These are phyloP conservation scores for Belgica antarctica DNA, from an alignment of 2,888 invertebrate species.

Conservation along the genomic window DNA sequence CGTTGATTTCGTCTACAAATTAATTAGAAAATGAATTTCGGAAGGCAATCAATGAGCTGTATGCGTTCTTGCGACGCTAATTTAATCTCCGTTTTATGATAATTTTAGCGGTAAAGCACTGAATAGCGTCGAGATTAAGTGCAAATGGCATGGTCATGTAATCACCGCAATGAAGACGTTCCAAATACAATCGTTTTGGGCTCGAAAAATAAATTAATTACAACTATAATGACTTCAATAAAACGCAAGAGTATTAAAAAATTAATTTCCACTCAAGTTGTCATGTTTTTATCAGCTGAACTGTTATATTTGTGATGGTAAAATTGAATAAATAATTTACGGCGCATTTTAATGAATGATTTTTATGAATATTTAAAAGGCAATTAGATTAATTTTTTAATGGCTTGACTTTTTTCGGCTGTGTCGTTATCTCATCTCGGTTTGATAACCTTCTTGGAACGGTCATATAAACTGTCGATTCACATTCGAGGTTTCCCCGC, in stretches of 20 bases:
- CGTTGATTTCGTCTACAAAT: not conserved
- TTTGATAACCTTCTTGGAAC: slow-evolving; percentile 34
- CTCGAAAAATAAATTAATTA: not conserved
- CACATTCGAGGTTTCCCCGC: not conserved
- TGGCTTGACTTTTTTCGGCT: not conserved
- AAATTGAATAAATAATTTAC: slow-evolving; percentile 42
- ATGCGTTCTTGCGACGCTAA: slow-evolving; percentile 32
- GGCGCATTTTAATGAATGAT: slow-evolving; percentile 38
- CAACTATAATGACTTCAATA: not conserved
- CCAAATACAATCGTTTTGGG: not conserved
- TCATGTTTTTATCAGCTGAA: slow-evolving; percentile 14
- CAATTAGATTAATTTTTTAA: slow-evolving; percentile 40
- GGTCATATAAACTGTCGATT: slow-evolving; percentile 25
- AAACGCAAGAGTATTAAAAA: not conserved
- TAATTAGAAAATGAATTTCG: too few relatives aligned
- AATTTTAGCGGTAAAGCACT: not conserved
- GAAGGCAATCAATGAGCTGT: not conserved
- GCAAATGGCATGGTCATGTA: not conserved
- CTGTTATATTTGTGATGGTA: not conserved
- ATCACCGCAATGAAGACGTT: not conserved
- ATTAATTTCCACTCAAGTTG: slow-evolving; percentile 14
- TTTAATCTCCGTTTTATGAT: slow-evolving; percentile 41
- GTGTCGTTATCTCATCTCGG: not conserved
- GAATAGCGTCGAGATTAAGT: not conserved
- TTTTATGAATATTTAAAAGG: slow-evolving; percentile 39